Evolutionary conservation across 2,888 invertebrate genomes (phyloP), one percentile per base, ranked within the genome.

Genomic region (Leptopterna dolabrata): DNA sequence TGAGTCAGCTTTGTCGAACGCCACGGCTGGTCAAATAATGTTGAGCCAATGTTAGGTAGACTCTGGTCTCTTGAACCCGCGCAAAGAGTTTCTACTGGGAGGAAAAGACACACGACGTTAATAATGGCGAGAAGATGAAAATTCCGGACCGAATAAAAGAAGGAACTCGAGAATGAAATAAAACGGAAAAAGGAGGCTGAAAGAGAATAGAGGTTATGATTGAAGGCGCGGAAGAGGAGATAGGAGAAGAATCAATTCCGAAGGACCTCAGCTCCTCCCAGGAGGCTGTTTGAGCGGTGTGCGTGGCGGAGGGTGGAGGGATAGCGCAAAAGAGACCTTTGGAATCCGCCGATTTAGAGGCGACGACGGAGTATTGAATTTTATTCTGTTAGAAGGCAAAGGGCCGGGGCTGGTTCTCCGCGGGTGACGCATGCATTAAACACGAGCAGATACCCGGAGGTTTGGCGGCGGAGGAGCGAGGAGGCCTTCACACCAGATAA

Each of bases 291-390:
- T n/a, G n/a, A 36, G 36, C 36, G 36, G 36, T 4, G 2, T 36
- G 36, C 7, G 55, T 4, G 2, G 71, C 7, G 71, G 29, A 4
- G 29, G 41, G n/a, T n/a, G 41, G 41, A 78, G 19, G 43, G 41
- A 27, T 43, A 29, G 36, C 29, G 19, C 19, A 78, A 78, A 43
- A 45, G 24, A 45, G 63, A 63, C 63, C 63, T 43, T 78, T 45
- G 78, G 78, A 78, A 78, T 78, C 41, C 27, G 45, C 45, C 78
- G 78, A 78, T 78, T 78, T 78, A 78, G 41, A 78, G 43, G 78
- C 78, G 45, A 45, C 78, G 78, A 78, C n/a, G 41, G 78, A 45
- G 78, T 78, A 78, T 78, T 78, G 78, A 78, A 78, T 78, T 78
- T 78, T 78, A 78, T 78, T 78, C 78, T 24, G 30, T n/a, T 7